Conservation (phyloP, 2,113 vertebrate genomes). For the Nothobranchius kuhntae region DNA sequence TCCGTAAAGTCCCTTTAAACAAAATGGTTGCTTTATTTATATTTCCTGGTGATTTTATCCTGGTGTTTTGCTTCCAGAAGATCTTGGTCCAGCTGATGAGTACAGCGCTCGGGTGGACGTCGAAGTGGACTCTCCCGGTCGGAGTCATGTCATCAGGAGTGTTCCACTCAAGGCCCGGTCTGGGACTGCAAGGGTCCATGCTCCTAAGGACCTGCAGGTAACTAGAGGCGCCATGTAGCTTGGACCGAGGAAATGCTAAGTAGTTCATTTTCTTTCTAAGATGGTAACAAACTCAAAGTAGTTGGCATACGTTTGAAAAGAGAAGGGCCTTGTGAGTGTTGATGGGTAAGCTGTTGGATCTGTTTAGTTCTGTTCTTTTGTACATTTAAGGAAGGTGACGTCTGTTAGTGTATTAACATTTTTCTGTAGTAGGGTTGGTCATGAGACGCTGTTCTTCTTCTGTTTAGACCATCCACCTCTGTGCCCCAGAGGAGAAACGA, state of each 20-base stretch:
- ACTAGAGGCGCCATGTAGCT: neutral
- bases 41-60: neutral
- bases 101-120: constrained; percentile 89
- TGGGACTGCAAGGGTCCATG: constrained; percentile 89
- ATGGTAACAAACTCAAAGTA: too few relatives aligned
- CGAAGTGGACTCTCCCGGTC: constrained; percentile 91
- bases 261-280: too few relatives aligned
- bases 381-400: too few relatives aligned
- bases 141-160: constrained; percentile 85
- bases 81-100: constrained; percentile 85
- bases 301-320: too few relatives aligned
- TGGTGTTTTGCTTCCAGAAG: constrained; percentile 64
- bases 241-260: neutral
- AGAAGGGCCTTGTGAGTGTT: too few relatives aligned
- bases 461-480: constrained; percentile 85
- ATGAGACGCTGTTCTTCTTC: constrained; percentile 9
- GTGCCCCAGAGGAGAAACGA: constrained; percentile 78
- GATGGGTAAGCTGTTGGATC: too few relatives aligned
- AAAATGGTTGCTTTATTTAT: too few relatives aligned
- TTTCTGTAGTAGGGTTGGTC: neutral
- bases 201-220: constrained; percentile 92
- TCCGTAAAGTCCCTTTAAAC: too few relatives aligned
- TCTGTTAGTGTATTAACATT: neutral
- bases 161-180: constrained; percentile 85
- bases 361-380: too few relatives aligned